Base-by-base conservation (phyloP, 2,113 vertebrate genomes). In the Oncorhynchus gorbuscha region DNA sequence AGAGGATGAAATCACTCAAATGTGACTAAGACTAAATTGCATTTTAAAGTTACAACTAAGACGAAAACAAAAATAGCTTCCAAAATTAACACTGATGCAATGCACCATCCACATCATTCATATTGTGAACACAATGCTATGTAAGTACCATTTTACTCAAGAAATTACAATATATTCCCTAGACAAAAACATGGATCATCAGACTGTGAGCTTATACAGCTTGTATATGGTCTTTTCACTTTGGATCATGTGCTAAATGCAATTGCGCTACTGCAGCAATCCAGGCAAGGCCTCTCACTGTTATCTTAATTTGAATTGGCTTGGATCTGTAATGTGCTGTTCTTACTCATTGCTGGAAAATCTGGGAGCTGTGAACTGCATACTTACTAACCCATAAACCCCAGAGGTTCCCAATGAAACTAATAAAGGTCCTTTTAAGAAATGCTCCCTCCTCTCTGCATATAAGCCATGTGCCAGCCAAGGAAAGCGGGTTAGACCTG, bases 371-470 rank as follows among this genome's bases (percentile, higher is more conserved):
- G 86, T 82, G 87, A 88, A 89, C 81, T 81, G 85, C 83, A 86
- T 86, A 84, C 87, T 88, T 83, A 87, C 71, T 85, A 90, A 88
- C 84, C 76, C 83, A 83, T 86, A 90, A 89, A 87, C 84, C 83
- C 83, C 59, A 26, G 81, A 87, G 83, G 89, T 87, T 90, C 86
- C 84, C 89, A 90, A 88, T 79, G 80, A 91, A 91, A 85, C 85
- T 82, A 91, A 91, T 91, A 92, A 90, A 89, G 87, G 83, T 90
- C 74, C 86, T 89, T 91, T 92, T 87, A 90, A 87, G 89, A 90
- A 90, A 81, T 24, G 18, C 81, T 11, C 85, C 81, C 82, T 87
- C 75, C 75, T 77, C 74, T 83, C 81, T 77, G 64, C 69, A 20
- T 78, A 28, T 83, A 79, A 81, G 79, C 76, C 74, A 30, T 71